These are phyloP conservation scores for Callosobruchus maculatus DNA, from an alignment of 2,888 invertebrate genomes.

Conservation along the genomic window DNA sequence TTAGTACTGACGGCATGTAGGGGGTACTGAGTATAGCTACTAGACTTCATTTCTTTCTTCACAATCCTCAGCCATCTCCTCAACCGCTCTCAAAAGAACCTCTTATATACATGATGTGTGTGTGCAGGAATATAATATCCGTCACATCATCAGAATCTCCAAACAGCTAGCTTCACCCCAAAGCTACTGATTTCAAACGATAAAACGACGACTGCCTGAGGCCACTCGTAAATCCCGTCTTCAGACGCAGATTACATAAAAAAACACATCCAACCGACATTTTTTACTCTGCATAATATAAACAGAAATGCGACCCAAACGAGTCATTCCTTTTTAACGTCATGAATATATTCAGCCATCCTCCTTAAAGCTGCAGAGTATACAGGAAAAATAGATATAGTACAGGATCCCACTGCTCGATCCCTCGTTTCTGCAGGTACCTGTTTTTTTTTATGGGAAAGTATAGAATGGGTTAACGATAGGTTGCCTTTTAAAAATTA, in stretches of 20 bases:
- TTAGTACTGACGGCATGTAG: no score
- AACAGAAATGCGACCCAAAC: neutral
- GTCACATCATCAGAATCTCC: neutral
- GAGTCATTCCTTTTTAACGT: neutral
- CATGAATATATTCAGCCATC: neutral
- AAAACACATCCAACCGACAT: neutral
- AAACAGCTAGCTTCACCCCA: neutral
- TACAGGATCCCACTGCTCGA: neutral
- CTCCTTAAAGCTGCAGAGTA: neutral
- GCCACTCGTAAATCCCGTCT: neutral
- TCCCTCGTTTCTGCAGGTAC: no score
- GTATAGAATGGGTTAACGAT: no score
- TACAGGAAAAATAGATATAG: neutral
- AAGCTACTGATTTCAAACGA: neutral
- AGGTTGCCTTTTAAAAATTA: no score
- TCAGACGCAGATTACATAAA: neutral
- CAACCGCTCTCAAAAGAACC: neutral
- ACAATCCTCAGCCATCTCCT: neutral
- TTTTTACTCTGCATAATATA: neutral
- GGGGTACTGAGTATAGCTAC: no score
- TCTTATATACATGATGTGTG: neutral
- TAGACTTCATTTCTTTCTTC: neutral
- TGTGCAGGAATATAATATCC: neutral
- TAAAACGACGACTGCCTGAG: neutral
- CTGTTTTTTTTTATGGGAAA: no score